These are phyloP conservation scores for Anguilla obscura DNA, from an alignment of 2,797 vertebrate species.

Conservation along the genomic window DNA sequence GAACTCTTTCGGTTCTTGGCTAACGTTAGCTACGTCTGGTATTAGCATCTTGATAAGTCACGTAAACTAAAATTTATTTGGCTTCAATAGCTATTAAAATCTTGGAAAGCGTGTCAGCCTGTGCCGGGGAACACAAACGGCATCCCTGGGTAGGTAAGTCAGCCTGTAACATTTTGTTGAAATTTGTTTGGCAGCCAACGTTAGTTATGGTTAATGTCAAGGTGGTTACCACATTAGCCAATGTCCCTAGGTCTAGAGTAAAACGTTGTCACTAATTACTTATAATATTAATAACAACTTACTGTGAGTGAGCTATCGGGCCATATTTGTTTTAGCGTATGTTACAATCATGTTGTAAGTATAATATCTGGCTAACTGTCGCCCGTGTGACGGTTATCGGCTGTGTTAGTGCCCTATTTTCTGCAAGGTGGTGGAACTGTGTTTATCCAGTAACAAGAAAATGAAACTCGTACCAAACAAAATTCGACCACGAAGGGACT, in stretches of 20 bases:
- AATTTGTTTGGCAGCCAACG: not conserved
- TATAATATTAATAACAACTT: too few species aligned
- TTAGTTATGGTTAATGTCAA: not conserved
- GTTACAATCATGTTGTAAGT: too few species aligned
- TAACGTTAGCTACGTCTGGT: not conserved
- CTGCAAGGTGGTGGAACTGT: too few species aligned
- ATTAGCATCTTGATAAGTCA: not conserved
- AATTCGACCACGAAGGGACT: conserved; percentile 42
- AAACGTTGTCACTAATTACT: too few species aligned
- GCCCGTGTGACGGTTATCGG: too few species aligned
- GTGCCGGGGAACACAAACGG: not conserved
- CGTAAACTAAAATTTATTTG: not conserved
- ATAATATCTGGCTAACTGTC: too few species aligned
- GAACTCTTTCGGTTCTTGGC: not conserved
- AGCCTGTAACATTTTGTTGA: not conserved
- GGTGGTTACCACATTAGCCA: too few species aligned
- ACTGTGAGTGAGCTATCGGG: too few species aligned
- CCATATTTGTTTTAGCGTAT: too few species aligned
- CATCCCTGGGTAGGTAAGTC: not conserved
- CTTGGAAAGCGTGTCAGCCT: not conserved
- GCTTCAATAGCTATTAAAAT: not conserved
- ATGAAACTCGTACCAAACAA: not conserved
- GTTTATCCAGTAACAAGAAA: not conserved
- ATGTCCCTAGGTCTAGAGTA: too few species aligned
- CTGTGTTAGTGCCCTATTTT: too few species aligned